A percentile compares a stretch with the other conserved stretches of the same genome.
These are phyloP conservation scores for Sitobion miscanthi DNA, from an alignment of 1,140 invertebrate species.

Conservation along the genomic window DNA sequence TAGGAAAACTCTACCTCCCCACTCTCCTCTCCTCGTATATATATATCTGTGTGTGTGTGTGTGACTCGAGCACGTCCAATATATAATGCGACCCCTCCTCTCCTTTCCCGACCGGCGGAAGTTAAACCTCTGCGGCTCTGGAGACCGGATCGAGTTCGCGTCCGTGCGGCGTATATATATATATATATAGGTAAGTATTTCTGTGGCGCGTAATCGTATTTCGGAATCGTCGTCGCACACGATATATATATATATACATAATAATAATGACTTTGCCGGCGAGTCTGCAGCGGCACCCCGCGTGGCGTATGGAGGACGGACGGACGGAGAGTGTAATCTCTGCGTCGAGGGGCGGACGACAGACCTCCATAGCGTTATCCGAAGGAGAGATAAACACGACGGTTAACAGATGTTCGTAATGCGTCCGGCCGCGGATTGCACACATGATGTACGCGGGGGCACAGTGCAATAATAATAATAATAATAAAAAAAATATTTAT, in stretches of 20 bases:
- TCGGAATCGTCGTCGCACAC: slow-evolving; percentile 28
- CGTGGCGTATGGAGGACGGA: too few species aligned
- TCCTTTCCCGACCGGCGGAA: neutral
- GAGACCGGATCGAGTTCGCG: neutral
- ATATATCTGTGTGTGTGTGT: neutral
- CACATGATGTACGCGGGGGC: neutral
- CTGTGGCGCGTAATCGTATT: slow-evolving; percentile 28
- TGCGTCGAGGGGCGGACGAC: neutral
- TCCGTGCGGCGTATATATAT: neutral
- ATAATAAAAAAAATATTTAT: neutral
- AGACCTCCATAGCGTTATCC: neutral
- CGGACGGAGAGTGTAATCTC: neutral
- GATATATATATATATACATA: neutral
- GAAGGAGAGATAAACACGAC: neutral
- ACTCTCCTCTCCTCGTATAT: too few species aligned
- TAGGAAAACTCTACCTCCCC: neutral
- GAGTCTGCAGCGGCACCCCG: neutral
- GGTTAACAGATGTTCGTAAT: slow-evolving; percentile 49
- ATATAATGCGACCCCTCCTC: neutral
- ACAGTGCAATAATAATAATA: neutral
- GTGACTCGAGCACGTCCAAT: slow-evolving; percentile 9
- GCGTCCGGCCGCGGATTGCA: neutral
- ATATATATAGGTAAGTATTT: neutral
- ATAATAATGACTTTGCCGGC: slow-evolving; percentile 22
- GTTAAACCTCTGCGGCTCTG: slow-evolving; percentile 10